phyloP scores from a whole-genome alignment of 2,113 vertebrate species.

The Hippocampus abdominalis region DNA sequence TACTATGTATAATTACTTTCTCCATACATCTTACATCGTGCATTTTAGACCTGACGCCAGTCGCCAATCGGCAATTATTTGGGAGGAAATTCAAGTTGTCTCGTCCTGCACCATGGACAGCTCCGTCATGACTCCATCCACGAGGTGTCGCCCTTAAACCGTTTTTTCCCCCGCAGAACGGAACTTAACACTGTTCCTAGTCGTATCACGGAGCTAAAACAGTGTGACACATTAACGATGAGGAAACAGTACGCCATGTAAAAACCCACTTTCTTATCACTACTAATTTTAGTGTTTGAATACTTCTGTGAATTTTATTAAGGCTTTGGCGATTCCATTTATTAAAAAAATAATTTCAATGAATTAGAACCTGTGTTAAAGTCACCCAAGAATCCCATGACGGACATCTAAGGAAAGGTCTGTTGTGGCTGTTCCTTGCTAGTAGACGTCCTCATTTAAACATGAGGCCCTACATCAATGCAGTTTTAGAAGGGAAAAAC shows the following conservation, averaged over 20 bases:
- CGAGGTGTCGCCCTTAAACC: constrained; percentile 38
- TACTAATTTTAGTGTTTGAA: background rate
- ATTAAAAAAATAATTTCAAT: background rate
- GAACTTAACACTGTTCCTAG: too few relatives aligned
- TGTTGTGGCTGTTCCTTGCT: background rate
- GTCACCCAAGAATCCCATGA: background rate
- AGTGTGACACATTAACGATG: constrained; percentile 36
- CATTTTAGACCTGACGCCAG: background rate
- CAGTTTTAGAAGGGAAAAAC: background rate
- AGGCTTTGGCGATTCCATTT: background rate
- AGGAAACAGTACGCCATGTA: constrained; percentile 26
- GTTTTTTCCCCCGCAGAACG: background rate
- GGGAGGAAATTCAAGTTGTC: background rate
- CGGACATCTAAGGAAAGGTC: background rate
- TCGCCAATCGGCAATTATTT: background rate
- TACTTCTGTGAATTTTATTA: background rate
- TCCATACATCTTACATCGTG: background rate
- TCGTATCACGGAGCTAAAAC: constrained; percentile 15
- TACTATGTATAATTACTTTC: background rate
- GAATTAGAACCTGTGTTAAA: background rate
- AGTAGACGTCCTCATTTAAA: background rate
- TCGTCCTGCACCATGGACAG: constrained; percentile 62
- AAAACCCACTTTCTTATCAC: constrained; percentile 19
- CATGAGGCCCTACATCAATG: background rate
- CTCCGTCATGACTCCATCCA: constrained; percentile 31